Evolutionary conservation across 2,888 invertebrate genomes (phyloP), one percentile per base, ranked within the genome.

Genomic region (Synergus gifuensis): DNA sequence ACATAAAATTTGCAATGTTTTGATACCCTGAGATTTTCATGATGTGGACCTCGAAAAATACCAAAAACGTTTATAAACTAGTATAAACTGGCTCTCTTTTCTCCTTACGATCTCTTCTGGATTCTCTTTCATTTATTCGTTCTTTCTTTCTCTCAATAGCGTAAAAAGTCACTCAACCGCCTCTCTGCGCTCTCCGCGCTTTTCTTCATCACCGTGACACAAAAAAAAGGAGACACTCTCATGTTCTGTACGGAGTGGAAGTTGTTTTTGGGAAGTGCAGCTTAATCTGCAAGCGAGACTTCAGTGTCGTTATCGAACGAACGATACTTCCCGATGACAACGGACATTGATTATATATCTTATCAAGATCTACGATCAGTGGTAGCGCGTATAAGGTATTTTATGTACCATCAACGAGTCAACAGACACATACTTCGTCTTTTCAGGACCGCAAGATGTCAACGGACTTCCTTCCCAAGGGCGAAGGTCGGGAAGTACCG

Each of bases 271-370:
- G 22, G 49, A 69, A 69, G 28, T 16, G 49, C 44, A 69, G 46
- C 49, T 73, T 28, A 73, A 73, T 54, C 73, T 36, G 49, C 54
- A 73, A 73, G 73, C 49, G 69, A 62, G 76, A 76, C 9, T 60
- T 76, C 22, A 76, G 42, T 44, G 60, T 60, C 46, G 49, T 44
- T 76, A 76, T 62, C 22, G 62, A 62, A 60, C 62, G 60, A 18
- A 76, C 18, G 22, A 58, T 76, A 62, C 62, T 76, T 76, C 60
- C 60, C 76, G 62, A 76, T 76, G 44, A 76, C 76, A 76, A 76
- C 62, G 42, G 62, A 44, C 76, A 76, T 60, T 76, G 62, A 76
- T 63, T 76, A 44, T 76, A 76, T 76, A 76, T 76, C 76, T 76
- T 76, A 76, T 76, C 76, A 60, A 4, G 60, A 76, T 76, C 76